Base-by-base conservation (phyloP, 2,797 vertebrate species). In the Schizopygopsis malacanthus region DNA sequence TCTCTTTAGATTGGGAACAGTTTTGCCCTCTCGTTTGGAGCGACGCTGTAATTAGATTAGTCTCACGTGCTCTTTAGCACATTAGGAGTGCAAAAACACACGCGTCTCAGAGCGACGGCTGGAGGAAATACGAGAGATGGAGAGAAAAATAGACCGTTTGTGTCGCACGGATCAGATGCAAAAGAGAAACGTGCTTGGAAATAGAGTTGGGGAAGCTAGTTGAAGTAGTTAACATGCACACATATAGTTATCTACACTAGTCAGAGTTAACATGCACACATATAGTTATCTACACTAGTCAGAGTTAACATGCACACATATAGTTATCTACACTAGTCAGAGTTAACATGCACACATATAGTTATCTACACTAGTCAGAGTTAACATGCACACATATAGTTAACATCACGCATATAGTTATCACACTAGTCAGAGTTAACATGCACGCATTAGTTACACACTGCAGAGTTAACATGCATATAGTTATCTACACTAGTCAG, bases 31-130 rank as follows among this genome's bases (percentile, higher is more conserved):
- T 86, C 89, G 65, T 82, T 81, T 81, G 95, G 95, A 95, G 92
- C 95, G 94, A 94, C 93, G 94, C 92, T 91, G 90, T 95, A 96
- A 96, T 96, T 94, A 95, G 94, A 96, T 96, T 95, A 96, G 91
- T 90, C 89, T 90, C 93, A 89, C 91, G 91, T 93, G 93, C 93
- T 94, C 94, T 94, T 93, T 93, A 93, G 93, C 93, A 93, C 92
- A 94, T 95, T 95, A 94, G 93, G 90, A 91, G 92, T 89, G 61
- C 83, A 75, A 37, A 37, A 92, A 86, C 88, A 50, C 63, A 88
- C 50, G 90, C 91, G 92, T 95, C 90, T 93, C 93, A 93, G 93
- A 93, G 91, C 91, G 89, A 91, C 84, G 86, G 92, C 91, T 90
- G 91, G 90, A 92, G 91, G 89, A 90, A 87, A 84, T 89, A 91